phyloP scores from a whole-genome alignment of 1,140 invertebrate species.

The Micrasema minimum region DNA sequence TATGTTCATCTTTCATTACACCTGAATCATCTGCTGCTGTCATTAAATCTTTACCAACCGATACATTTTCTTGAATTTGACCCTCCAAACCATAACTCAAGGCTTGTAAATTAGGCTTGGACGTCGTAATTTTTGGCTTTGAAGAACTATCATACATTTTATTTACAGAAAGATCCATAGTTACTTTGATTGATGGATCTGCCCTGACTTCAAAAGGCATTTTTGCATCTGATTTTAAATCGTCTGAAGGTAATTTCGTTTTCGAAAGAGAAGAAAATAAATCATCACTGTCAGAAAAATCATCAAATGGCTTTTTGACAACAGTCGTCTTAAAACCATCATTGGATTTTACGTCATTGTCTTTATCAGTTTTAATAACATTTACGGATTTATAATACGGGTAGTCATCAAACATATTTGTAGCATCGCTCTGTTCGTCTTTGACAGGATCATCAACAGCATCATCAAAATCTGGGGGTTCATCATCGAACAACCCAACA shows the following conservation, averaged over 20 bases:
- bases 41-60: too few species aligned
- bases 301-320: conserved; percentile 13
- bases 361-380: conserved; percentile 25
- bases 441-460: conserved; percentile 4
- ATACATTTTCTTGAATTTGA: too few species aligned
- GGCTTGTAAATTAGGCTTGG: background rate
- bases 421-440: background rate
- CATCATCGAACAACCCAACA: conserved; percentile 42
- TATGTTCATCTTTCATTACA: too few species aligned
- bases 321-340: background rate
- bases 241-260: conserved; percentile 34
- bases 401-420: conserved; percentile 41
- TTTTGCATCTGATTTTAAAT: background rate
- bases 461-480: conserved; percentile 46
- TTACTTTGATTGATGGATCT: background rate
- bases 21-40: background rate
- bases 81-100: too few species aligned
- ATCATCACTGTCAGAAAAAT: conserved; percentile 53
- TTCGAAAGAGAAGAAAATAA: conserved; percentile 59
- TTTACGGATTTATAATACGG: conserved; percentile 44
- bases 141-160: background rate
- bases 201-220: conserved; percentile 3
- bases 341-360: conserved; percentile 12
- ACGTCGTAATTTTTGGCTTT: background rate
- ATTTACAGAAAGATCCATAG: background rate